phyloP scores from a whole-genome alignment of 2,888 invertebrate species.

The Eilema caniola region DNA sequence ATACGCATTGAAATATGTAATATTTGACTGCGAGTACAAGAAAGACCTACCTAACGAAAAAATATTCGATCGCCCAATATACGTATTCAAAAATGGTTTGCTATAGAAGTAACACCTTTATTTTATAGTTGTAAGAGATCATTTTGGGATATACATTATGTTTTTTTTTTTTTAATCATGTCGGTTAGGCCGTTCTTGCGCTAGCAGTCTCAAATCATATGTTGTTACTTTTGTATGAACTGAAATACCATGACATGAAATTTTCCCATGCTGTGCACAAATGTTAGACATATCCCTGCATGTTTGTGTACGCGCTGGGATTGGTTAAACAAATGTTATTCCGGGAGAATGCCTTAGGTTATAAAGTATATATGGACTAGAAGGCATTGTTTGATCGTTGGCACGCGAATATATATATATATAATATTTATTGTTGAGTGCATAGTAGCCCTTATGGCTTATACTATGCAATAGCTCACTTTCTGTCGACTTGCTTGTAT shows the following conservation, averaged over 20 bases:
- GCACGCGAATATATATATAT: background rate
- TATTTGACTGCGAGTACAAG: conserved; percentile 16
- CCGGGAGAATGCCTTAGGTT: background rate
- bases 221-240: conserved; percentile 22
- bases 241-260: conserved; percentile 45
- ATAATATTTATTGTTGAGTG: background rate
- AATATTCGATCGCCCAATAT: background rate
- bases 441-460: too few species aligned
- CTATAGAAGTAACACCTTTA: too few species aligned
- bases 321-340: background rate
- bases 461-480: too few species aligned
- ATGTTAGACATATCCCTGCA: background rate
- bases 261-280: conserved; percentile 1
- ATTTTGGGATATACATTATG: too few species aligned
- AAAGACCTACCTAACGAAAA: background rate
- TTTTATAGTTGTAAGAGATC: too few species aligned
- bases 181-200: background rate
- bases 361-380: background rate
- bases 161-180: background rate
- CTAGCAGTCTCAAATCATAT: conserved; percentile 33
- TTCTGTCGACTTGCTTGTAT: too few species aligned
- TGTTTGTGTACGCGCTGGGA: background rate
- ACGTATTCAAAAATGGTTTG: too few species aligned
- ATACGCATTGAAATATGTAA: conserved; percentile 28
- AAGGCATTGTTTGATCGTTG: background rate